Evolutionary conservation across 2,888 invertebrate species (phyloP), one percentile per base, ranked within the genome.

Genomic region (Philhelius pedissequus): DNA sequence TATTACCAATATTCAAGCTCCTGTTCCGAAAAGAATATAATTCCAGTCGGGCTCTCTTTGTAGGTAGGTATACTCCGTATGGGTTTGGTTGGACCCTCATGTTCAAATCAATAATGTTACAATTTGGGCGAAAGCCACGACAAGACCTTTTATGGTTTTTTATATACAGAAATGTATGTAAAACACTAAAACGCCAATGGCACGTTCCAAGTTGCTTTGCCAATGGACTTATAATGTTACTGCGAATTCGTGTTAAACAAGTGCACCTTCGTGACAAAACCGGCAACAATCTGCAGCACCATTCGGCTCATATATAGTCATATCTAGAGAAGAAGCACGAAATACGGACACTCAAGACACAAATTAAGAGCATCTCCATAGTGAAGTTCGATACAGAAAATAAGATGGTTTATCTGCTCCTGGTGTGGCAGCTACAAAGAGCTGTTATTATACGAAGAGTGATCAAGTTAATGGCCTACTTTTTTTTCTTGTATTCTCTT

Each of bases 241-340:
- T 58, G 83, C 74, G 70, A 75, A 70, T 79, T 83, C 74, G 79
- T 83, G 79, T 83, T 83, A 74, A 83, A 79, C 83, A 83, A 83
- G 83, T 83, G 79, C 83, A 83, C 74, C 83, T 70, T 83, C 83
- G 83, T 83, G 83, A 83, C 83, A 83, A 83, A 77, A 79, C 62
- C 69, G 76, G 52, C 74, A 48, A 66, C 69, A 56, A 35, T 56
- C 73, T 54, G 68, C 66, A 13, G 60, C 60, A 27, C 27, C 40
- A 27, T 35, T 60, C 9, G 15, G 9, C 60, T 18, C 20, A 25
- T 15, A 74, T 48, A 66, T n/a, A n/a, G n/a, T n/a, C n/a, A n/a
- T n/a, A n/a, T n/a, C n/a, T n/a, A n/a, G n/a, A n/a, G n/a, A n/a
- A n/a, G 70, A 81, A 15, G 48, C 71, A 77, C 54, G n/a, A 30